phyloP scores from a whole-genome alignment of 2,888 invertebrate species.

The Tyria jacobaeae region DNA sequence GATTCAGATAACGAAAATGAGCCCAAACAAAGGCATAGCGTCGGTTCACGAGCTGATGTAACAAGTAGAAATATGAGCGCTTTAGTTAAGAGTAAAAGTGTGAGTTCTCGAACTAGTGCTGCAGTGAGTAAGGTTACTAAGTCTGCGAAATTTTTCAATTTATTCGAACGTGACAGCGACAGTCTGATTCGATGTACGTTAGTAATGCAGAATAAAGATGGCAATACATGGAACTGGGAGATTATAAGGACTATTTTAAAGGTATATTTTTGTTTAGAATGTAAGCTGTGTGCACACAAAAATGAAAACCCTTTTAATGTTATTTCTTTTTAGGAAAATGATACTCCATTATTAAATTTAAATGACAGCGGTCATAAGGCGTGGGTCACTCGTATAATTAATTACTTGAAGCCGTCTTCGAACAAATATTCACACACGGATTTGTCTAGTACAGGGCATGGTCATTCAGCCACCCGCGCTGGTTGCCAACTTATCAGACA shows the following conservation, averaged over 20 bases:
- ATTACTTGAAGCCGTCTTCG: constrained; percentile 95
- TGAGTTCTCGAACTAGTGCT: constrained; percentile 77
- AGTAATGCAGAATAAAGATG: constrained; percentile 93
- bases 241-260: constrained; percentile 93
- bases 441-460: constrained; percentile 84
- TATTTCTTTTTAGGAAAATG: constrained; percentile 64
- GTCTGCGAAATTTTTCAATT: constrained; percentile 80
- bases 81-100: constrained; percentile 82
- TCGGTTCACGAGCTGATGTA: constrained; percentile 79
- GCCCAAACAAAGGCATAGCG: constrained; percentile 76
- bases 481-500: constrained; percentile 92
- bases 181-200: constrained; percentile 92
- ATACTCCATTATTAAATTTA: constrained; percentile 69
- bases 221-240: constrained; percentile 96
- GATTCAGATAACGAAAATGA: constrained; percentile 78
- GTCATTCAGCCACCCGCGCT: constrained; percentile 88
- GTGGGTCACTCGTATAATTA: constrained; percentile 90
- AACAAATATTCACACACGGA: constrained; percentile 96
- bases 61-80: constrained; percentile 78
- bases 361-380: constrained; percentile 78
- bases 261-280: constrained; percentile 71
- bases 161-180: constrained; percentile 88
- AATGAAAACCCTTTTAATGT: not conserved
- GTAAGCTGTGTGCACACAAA: not conserved
- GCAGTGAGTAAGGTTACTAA: constrained; percentile 78